phyloP scores from a whole-genome alignment of 1,140 invertebrate genomes.

The Gryon sp. region DNA sequence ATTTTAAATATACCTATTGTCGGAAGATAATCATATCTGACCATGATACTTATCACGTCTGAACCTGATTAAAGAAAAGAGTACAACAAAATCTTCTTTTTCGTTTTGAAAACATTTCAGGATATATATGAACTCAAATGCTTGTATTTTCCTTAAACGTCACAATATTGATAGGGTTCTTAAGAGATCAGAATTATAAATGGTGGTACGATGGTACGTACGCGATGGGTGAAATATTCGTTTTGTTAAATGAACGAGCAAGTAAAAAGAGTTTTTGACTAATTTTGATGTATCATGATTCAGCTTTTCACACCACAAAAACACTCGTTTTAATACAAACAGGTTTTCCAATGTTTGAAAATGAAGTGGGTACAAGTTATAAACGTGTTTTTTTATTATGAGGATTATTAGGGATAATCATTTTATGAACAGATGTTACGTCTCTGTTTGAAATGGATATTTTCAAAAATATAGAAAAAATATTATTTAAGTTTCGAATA shows the following conservation, averaged over 20 bases:
- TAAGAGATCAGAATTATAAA: conserved; percentile 18
- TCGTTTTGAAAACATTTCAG: conserved; percentile 21
- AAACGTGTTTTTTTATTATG: too few relatives aligned
- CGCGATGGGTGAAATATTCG: neutral
- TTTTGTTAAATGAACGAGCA: neutral
- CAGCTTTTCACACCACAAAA: neutral
- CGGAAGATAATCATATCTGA: conserved; percentile 25
- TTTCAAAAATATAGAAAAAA: too few relatives aligned
- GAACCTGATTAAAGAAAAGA: conserved; percentile 45
- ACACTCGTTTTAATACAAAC: neutral
- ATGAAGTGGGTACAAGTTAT: too few relatives aligned
- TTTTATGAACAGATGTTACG: too few relatives aligned
- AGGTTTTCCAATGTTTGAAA: too few relatives aligned
- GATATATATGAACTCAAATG: conserved; percentile 22
- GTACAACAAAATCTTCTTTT: conserved; percentile 30
- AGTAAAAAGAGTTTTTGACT: conserved; percentile 13
- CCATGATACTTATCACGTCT: conserved; percentile 51
- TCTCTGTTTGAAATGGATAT: too few relatives aligned
- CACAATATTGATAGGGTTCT: conserved; percentile 48
- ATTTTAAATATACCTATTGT: conserved; percentile 23
- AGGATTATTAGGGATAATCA: too few relatives aligned
- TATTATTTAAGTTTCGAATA: too few relatives aligned
- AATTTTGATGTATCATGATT: conserved; percentile 7
- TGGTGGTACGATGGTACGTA: neutral
- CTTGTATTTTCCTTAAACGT: conserved; percentile 44